phyloP scores from a whole-genome alignment of 2,888 invertebrate genomes.

The Nymphalis c-album region DNA sequence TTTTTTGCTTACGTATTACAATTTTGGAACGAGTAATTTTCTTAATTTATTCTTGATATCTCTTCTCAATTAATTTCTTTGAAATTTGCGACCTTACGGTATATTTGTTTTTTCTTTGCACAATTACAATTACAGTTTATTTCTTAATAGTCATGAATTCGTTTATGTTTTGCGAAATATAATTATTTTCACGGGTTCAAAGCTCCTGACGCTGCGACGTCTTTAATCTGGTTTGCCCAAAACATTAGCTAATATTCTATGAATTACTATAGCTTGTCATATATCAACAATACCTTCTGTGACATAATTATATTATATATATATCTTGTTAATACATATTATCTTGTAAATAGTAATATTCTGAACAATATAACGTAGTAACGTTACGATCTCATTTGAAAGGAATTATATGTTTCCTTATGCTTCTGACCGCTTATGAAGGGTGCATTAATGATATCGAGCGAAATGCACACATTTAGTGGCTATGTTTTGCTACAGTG shows the following conservation, averaged over 20 bases:
- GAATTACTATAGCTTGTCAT: neutral
- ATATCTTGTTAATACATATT: too few species aligned
- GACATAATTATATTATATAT: neutral
- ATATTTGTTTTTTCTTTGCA: conserved; percentile 17
- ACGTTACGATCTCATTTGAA: conserved; percentile 18
- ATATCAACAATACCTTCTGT: neutral
- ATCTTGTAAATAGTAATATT: neutral
- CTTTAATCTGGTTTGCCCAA: conserved; percentile 8
- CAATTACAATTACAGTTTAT: conserved; percentile 19
- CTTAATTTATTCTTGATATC: conserved; percentile 36
- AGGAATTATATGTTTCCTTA: conserved; percentile 50
- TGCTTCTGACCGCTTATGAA: conserved; percentile 71
- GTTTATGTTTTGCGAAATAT: conserved; percentile 24
- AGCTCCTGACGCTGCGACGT: conserved; percentile 24
- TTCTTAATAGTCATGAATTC: conserved; percentile 28
- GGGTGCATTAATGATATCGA: conserved; percentile 77
- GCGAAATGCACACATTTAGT: conserved; percentile 53
- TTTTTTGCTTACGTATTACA: conserved; percentile 33
- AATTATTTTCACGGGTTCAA: conserved; percentile 35
- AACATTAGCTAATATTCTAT: neutral
- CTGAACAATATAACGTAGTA: conserved; percentile 1
- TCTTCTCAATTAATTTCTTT: conserved; percentile 34
- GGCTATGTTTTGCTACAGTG: conserved; percentile 61
- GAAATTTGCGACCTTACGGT: conserved; percentile 34
- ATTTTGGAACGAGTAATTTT: conserved; percentile 32